phyloP scores from a whole-genome alignment of 35 echinoderm and acorn worm genomes.

The Chiridota heheva region DNA sequence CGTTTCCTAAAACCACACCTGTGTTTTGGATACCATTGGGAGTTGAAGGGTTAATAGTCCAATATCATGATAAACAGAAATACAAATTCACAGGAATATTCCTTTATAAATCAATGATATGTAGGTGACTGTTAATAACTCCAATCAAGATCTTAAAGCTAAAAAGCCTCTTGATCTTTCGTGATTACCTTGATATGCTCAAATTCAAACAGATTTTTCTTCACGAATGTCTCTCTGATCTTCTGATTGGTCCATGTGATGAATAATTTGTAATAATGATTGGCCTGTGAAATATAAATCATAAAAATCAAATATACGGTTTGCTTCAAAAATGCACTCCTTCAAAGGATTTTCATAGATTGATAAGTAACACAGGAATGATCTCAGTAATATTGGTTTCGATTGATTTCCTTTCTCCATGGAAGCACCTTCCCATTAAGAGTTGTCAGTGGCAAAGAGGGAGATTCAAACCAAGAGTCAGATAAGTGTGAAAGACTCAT shows the following conservation, averaged over 20 bases:
- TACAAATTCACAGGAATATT: no score
- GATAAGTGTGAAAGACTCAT: no score
- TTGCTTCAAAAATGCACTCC: not conserved
- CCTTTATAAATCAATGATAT: not conserved
- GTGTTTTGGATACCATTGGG: no score
- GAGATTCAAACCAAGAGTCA: no score
- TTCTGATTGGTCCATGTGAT: constrained; percentile 99
- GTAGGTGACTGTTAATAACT: not conserved
- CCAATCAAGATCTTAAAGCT: not conserved
- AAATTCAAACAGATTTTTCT: constrained; percentile 98
- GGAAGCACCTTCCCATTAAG: not conserved
- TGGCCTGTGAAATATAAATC: constrained; percentile 55
- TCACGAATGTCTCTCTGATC: constrained; percentile 92
- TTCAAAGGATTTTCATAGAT: no score
- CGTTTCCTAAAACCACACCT: no score
- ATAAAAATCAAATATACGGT: no score
- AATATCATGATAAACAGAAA: no score
- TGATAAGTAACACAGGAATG: no score
- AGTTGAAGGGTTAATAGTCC: no score
- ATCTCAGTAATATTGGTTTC: not conserved
- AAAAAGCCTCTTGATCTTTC: not conserved
- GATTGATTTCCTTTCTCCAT: not conserved
- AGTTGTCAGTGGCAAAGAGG: no score
- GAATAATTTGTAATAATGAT: constrained; percentile 99
- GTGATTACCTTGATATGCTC: constrained; percentile 87